Evolutionary conservation across 2,797 vertebrate species (phyloP).

Genomic region (Chelidonichthys spinosus): DNA sequence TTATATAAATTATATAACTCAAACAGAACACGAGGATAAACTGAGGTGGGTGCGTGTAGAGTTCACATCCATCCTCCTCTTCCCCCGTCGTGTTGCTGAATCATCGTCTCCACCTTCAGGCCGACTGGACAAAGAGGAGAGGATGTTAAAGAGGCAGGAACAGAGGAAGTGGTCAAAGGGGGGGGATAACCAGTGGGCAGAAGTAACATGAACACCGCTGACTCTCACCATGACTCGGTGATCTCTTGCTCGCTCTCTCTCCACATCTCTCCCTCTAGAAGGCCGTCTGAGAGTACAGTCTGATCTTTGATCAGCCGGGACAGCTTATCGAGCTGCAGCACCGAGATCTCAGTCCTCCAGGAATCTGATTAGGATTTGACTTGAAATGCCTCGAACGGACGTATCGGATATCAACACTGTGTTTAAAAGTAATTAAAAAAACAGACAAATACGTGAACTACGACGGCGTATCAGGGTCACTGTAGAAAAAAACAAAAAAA

Average conservation of each 20-base stretch:
- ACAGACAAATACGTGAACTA: no score
- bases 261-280: constrained; percentile 14
- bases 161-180: constrained; percentile 41
- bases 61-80: constrained; percentile 12
- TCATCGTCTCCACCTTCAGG: constrained; percentile 38
- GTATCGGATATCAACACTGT: neutral
- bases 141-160: constrained; percentile 32
- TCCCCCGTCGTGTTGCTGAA: constrained; percentile 12
- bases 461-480: no score
- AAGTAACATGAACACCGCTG: no score
- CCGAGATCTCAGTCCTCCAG: constrained; percentile 39
- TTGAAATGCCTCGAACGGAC: constrained; percentile 12
- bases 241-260: constrained; percentile 14
- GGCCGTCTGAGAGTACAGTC: constrained; percentile 37
- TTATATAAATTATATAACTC: constrained; percentile 6
- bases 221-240: constrained; percentile 14
- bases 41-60: constrained; percentile 19
- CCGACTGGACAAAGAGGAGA: constrained; percentile 33
- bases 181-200: constrained; percentile 12
- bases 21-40: constrained; percentile 6
- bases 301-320: constrained; percentile 64
- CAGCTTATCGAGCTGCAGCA: constrained; percentile 40
- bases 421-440: neutral
- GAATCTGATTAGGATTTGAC: constrained; percentile 31
- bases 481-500: no score